phyloP scores from a whole-genome alignment of 2,888 invertebrate genomes.

The Drosophila hamatofila region DNA sequence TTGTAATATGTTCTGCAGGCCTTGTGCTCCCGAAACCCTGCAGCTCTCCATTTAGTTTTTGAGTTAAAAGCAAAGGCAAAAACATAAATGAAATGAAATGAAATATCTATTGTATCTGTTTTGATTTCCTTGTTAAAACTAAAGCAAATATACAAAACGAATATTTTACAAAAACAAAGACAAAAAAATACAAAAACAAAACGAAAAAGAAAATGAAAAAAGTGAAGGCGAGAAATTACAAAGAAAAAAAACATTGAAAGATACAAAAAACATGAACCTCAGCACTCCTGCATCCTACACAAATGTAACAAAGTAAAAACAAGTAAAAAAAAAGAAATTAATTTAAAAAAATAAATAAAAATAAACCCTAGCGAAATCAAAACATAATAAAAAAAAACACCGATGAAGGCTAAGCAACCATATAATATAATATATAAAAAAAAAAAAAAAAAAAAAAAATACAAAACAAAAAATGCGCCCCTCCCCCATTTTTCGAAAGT shows the following conservation, averaged over 20 bases:
- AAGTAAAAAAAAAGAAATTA: conserved; percentile 43
- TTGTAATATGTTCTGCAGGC: conserved; percentile 14
- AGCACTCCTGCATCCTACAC: conserved; percentile 83
- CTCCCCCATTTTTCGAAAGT: conserved; percentile 85
- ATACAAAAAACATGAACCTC: conserved; percentile 84
- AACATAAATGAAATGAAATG: background rate
- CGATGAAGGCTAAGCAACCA: conserved; percentile 52
- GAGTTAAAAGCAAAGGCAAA: conserved; percentile 27
- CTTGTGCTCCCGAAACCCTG: conserved; percentile 11
- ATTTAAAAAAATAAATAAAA: conserved; percentile 38
- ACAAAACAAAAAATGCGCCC: conserved; percentile 80
- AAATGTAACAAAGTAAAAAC: conserved; percentile 75
- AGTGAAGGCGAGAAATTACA: conserved; percentile 70
- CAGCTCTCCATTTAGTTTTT: conserved; percentile 67
- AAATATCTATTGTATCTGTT: conserved; percentile 73
- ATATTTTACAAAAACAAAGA: conserved; percentile 57
- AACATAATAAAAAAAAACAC: conserved; percentile 62
- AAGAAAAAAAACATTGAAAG: conserved; percentile 77
- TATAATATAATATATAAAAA: conserved; percentile 22
- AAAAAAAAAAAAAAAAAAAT: conserved; percentile 47
- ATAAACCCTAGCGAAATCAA: conserved; percentile 75
- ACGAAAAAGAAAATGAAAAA: conserved; percentile 4
- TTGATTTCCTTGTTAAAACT: conserved; percentile 77
- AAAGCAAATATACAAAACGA: conserved; percentile 75
- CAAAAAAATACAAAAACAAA: conserved; percentile 38